A percentile compares a stretch with the other conserved stretches of the same genome.
These are phyloP conservation scores for Siphlonurus alternatus DNA, from an alignment of 2,888 invertebrate genomes.

Conservation along the genomic window DNA sequence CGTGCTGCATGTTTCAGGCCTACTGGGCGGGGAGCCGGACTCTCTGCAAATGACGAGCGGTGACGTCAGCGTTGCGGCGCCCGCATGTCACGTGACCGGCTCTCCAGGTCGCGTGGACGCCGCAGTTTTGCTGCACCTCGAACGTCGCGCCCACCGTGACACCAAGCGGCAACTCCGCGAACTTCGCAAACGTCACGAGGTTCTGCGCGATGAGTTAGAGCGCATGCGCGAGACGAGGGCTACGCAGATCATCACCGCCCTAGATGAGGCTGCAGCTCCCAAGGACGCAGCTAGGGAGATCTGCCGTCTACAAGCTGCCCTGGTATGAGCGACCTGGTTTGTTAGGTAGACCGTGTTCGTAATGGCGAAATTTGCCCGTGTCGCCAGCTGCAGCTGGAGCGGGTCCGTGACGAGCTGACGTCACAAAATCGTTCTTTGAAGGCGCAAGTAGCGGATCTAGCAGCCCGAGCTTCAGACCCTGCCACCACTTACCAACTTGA, in stretches of 20 bases:
- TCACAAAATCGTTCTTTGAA: slow-evolving; percentile 20
- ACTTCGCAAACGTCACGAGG: slow-evolving; percentile 18
- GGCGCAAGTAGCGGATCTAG: slow-evolving; percentile 19
- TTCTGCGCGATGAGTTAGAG: slow-evolving; percentile 17
- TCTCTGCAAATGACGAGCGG: not conserved
- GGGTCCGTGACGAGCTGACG: slow-evolving; percentile 20
- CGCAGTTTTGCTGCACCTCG: slow-evolving; percentile 20
- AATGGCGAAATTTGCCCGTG: not conserved
- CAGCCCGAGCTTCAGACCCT: slow-evolving; percentile 18
- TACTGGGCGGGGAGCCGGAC: not conserved
- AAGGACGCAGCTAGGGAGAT: slow-evolving; percentile 19
- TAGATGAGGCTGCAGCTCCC: slow-evolving; percentile 19
- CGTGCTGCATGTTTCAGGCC: not conserved
- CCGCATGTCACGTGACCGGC: not conserved
- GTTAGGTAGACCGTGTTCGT: not conserved
- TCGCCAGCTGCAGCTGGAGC: slow-evolving; percentile 20
- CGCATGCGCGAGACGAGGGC: slow-evolving; percentile 13
- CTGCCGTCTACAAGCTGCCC: slow-evolving; percentile 16
- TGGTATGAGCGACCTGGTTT: slow-evolving; percentile 15
- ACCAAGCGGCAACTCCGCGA: slow-evolving; percentile 18
- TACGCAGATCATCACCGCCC: slow-evolving; percentile 19
- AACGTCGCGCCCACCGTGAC: slow-evolving; percentile 20
- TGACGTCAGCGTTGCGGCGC: not conserved
- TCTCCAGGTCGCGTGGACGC: slow-evolving; percentile 14
- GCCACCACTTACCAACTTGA: slow-evolving; percentile 16